Evolutionary conservation across 2,797 vertebrate genomes (phyloP).

Genomic region (Myotis vivesi): DNA sequence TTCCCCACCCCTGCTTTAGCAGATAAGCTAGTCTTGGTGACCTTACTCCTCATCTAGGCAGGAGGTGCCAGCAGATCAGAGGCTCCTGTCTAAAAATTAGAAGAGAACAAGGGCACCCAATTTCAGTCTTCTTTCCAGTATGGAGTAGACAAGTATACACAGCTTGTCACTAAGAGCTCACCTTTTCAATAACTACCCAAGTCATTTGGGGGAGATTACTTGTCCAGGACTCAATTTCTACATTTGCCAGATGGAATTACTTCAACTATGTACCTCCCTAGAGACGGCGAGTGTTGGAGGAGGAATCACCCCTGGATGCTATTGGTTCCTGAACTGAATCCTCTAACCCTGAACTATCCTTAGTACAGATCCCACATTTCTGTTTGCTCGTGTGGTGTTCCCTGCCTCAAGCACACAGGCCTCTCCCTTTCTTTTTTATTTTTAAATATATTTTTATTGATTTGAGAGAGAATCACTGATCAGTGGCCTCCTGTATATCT

Average conservation of each 20-base stretch:
- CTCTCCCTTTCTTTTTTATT: background rate
- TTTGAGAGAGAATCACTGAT: no score
- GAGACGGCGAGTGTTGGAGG: background rate
- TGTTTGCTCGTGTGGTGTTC: background rate
- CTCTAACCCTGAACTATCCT: conserved; percentile 4
- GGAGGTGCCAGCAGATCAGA: conserved; percentile 37
- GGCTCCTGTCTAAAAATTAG: conserved; percentile 19
- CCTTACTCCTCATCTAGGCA: conserved; percentile 17
- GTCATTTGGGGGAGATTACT: conserved; percentile 14
- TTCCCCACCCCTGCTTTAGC: background rate
- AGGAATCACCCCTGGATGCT: background rate
- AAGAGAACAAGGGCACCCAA: background rate
- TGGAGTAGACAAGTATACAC: background rate
- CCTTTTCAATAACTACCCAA: conserved; percentile 23
- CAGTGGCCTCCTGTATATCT: no score
- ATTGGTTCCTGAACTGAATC: conserved; percentile 1
- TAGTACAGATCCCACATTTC: background rate
- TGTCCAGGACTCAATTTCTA: conserved; percentile 13
- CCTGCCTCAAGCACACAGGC: background rate
- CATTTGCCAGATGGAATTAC: conserved; percentile 24
- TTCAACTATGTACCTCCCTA: background rate
- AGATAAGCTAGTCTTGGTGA: conserved; percentile 34
- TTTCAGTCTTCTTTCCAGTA: conserved; percentile 9
- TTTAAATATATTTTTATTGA: no score
- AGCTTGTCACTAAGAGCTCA: background rate